Conservation (phyloP, 1,140 invertebrate genomes). For the Aphidius ervi region DNA sequence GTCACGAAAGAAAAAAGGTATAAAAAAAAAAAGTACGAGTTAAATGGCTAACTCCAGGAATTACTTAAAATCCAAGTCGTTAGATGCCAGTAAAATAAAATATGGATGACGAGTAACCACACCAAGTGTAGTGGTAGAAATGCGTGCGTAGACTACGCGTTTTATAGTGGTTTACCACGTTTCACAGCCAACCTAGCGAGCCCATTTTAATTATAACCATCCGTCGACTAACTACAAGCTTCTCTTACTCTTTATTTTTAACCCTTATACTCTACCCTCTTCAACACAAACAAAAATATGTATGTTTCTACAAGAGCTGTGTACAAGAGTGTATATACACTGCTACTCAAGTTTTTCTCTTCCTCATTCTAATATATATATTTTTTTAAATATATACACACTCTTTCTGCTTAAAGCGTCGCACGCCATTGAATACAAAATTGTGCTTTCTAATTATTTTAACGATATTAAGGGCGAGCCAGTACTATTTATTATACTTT, state of each 20-base stretch:
- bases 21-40: neutral
- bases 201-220: conserved; percentile 36
- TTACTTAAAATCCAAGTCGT: conserved; percentile 15
- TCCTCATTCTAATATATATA: too few species aligned
- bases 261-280: conserved; percentile 2
- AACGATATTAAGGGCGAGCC: neutral
- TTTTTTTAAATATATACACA: too few species aligned
- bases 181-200: neutral
- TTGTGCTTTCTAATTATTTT: conserved; percentile 41
- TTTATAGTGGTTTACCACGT: neutral
- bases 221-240: neutral
- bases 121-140: conserved; percentile 12
- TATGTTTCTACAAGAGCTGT: too few species aligned
- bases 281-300: neutral
- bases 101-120: conserved; percentile 16
- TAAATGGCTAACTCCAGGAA: neutral
- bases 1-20: neutral
- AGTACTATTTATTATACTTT: too few species aligned
- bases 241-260: neutral
- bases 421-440: conserved; percentile 31
- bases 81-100: conserved; percentile 15
- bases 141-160: conserved; percentile 17
- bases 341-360: too few species aligned
- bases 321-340: too few species aligned
- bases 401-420: conserved; percentile 15